Evolutionary conservation across 37 sponge, comb jelly and placozoan genomes (phyloP).

Genomic region (Chondrosia reniformis): DNA sequence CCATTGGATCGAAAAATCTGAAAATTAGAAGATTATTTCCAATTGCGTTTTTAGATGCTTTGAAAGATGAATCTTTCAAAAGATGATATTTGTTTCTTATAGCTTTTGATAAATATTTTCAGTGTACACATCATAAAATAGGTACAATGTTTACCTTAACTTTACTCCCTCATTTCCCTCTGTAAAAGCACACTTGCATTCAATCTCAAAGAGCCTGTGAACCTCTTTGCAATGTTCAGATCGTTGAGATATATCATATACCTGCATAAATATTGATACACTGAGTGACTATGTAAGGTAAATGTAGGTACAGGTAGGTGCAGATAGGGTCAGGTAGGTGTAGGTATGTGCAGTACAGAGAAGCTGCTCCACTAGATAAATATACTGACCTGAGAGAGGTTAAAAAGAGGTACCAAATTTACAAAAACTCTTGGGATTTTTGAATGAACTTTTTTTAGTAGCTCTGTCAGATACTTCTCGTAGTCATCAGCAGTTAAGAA

Average conservation of each 20-base stretch:
- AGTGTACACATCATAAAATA: background rate
- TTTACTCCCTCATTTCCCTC: conserved; percentile 52
- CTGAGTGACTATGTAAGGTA: background rate
- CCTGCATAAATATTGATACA: conserved; percentile 16
- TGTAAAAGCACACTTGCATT: conserved; percentile 70
- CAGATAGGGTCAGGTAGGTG: background rate
- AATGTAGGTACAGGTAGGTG: background rate
- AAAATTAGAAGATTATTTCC: too few species aligned
- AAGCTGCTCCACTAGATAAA: background rate
- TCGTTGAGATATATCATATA: conserved; percentile 57
- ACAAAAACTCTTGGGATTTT: conserved; percentile 72
- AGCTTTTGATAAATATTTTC: background rate
- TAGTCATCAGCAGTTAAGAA: conserved; percentile 52
- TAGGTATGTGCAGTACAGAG: background rate
- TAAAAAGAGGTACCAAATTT: conserved; percentile 65
- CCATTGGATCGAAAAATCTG: too few species aligned
- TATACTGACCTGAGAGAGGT: conserved; percentile 61
- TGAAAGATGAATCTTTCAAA: too few species aligned
- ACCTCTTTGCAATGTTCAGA: conserved; percentile 53
- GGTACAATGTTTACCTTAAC: conserved; percentile 27
- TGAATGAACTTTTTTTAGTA: conserved; percentile 45
- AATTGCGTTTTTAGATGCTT: too few species aligned
- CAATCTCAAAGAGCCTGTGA: conserved; percentile 63
- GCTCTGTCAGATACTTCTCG: conserved; percentile 47
- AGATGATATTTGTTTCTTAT: background rate